A percentile compares a stretch with the other conserved stretches of the same genome.
Evolutionary conservation across 2,888 invertebrate genomes (phyloP).

Genomic region (Archaeoteleia sp.): DNA sequence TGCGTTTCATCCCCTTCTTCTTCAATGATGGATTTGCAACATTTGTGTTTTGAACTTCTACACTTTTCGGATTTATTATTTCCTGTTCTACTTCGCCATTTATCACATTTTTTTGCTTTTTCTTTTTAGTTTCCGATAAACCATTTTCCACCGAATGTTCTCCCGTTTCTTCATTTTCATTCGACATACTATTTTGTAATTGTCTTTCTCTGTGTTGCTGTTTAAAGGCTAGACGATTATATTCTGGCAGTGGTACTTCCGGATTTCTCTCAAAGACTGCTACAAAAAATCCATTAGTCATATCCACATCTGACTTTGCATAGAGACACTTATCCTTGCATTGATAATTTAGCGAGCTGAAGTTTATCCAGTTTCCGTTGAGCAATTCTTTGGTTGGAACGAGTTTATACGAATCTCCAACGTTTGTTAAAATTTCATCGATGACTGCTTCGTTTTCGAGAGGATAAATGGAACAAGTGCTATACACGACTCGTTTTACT

Average conservation of each 20-base stretch:
- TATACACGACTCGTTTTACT: conserved; percentile 92
- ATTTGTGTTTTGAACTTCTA: no score
- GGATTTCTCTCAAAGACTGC: conserved; percentile 86
- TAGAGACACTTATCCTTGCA: conserved; percentile 86
- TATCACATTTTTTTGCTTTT: no score
- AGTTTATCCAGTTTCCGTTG: conserved; percentile 81
- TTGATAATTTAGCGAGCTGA: conserved; percentile 80
- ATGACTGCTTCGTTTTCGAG: conserved; percentile 97
- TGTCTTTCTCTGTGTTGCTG: conserved; percentile 9
- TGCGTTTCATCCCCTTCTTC: no score
- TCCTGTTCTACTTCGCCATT: no score
- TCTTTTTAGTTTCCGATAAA: no score
- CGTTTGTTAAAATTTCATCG: conserved; percentile 78
- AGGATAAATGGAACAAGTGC: conserved; percentile 93
- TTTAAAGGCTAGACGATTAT: conserved; percentile 27
- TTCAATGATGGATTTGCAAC: no score
- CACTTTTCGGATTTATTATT: no score
- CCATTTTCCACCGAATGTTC: no score
- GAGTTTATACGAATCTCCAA: conserved; percentile 77
- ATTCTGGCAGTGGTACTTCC: conserved; percentile 62
- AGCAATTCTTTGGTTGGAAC: conserved; percentile 79
- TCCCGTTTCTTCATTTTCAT: no score
- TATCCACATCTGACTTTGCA: conserved; percentile 83
- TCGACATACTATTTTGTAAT: no score
- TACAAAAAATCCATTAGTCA: conserved; percentile 96